Base-by-base conservation (phyloP, 2,888 invertebrate genomes). In the Cylindroiulus punctatus region DNA sequence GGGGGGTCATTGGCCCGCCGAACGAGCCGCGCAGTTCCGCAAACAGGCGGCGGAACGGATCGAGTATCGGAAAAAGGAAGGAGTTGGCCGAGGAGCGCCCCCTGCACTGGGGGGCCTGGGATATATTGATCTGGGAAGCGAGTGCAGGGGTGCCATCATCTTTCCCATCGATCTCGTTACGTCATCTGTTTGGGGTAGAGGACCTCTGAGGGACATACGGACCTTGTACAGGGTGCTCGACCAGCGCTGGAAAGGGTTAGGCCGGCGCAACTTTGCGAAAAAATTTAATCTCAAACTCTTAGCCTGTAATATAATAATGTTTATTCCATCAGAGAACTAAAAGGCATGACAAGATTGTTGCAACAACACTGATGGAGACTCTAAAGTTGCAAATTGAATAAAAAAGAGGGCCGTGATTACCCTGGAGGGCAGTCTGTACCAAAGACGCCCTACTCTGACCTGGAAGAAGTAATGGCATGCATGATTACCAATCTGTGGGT, bases 81-180 rank as follows among this genome's bases (percentile, higher is more conserved):
- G 65, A n/a, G 65, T n/a, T n/a, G 22, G 8, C 0, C 26, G 65
- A 47, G 47, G 47, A 47, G 47, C 47, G 47, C 47, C 65, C 65
- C 26, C 65, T 26, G 65, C 8, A n/a, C n/a, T n/a, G 5, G n/a
- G 65, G 65, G 65, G 26, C 65, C 65, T 12, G 65, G 65, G 65
- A 26, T n/a, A 65, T 26, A 65, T 65, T n/a, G 65, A 65, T 65
- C 65, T 12, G 65, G 10, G 65, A 19, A 22, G 4, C n/a, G 5
- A n/a, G 4, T 22, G n/a, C 57, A n/a, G n/a, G 65, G n/a, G 65
- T 65, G 65, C 22, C 65, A 65, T 65, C 65, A 65, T 65, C 65
- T n/a, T 65, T 65, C 65, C 65, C 65, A 65, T 65, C 65, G 65
- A 65, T 65, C 65, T 65, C 22, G 22, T 65, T 65, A 65, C 65